These are phyloP conservation scores for Tromatobia lineatoria DNA, from an alignment of 2,888 invertebrate genomes.

Conservation along the genomic window DNA sequence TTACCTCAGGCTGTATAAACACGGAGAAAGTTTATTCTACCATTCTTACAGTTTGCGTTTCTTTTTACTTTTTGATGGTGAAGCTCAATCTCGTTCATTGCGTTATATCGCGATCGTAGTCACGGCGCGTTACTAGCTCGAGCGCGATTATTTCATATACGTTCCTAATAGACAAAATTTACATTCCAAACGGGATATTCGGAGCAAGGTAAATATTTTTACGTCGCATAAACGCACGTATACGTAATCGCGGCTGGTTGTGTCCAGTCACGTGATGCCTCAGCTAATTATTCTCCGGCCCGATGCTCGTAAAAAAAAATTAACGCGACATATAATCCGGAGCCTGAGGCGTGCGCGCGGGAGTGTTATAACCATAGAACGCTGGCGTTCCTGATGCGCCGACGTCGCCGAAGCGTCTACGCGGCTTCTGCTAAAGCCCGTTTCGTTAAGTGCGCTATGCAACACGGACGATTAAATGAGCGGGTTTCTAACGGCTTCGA, in stretches of 20 bases:
- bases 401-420: slow-evolving; percentile 38
- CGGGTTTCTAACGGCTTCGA: slow-evolving; percentile 76
- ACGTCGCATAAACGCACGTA: slow-evolving; percentile 49
- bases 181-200: slow-evolving; percentile 27
- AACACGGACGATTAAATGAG: slow-evolving; percentile 57
- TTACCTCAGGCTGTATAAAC: neutral
- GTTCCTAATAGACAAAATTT: slow-evolving; percentile 26
- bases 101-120: slow-evolving; percentile 15
- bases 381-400: slow-evolving; percentile 10
- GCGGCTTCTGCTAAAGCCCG: slow-evolving; percentile 36
- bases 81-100: slow-evolving; percentile 25
- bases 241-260: slow-evolving; percentile 36
- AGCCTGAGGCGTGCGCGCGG: slow-evolving; percentile 19
- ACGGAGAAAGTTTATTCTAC: neutral
- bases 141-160: slow-evolving; percentile 39
- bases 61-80: neutral
- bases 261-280: slow-evolving; percentile 26
- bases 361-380: slow-evolving; percentile 24
- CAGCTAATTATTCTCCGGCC: slow-evolving; percentile 48
- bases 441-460: slow-evolving; percentile 35
- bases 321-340: slow-evolving; percentile 54
- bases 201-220: slow-evolving; percentile 36
- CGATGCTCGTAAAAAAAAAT: slow-evolving; percentile 59
- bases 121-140: neutral
- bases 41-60: neutral